Base-by-base conservation (phyloP, 1,140 invertebrate species). In the Drosophila elegans region DNA sequence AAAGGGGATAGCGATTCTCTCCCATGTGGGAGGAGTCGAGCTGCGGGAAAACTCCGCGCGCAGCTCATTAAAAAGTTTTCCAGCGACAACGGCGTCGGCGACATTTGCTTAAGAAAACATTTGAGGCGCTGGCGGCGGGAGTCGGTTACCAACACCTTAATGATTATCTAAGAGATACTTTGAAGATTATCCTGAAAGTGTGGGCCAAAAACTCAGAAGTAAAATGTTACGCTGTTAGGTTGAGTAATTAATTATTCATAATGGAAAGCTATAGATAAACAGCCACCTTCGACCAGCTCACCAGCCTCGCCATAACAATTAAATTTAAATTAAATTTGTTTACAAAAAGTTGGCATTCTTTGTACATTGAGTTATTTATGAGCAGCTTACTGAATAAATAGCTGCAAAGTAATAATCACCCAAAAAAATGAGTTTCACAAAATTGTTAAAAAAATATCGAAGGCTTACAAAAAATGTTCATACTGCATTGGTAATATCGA, bases 21-120 rank as follows among this genome's bases (percentile, higher is more conserved):
- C 34, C n/a, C 29, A 39, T 54, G 54, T 54, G 68, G 48, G 46
- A 53, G 60, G 46, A 27, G 13, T 3, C 9, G 69, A 32, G 41
- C 12, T 12, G 29, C 42, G 21, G 54, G 61, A 49, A 67, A 78
- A 64, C 68, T 67, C 60, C 25, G 56, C 48, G 75, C 63, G 53
- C 55, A 86, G 79, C 84, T 89, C 84, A 89, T 89, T 89, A 89
- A 89, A 89, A 89, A 89, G 84, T 89, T 89, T 78, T 67, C 45
- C 55, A 66, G 74, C 69, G 69, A 81, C 82, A 85, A 64, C 74
- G 55, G 57, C 73, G 68, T 42, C 74, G 63, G 63, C 78, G 83
- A 82, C 83, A 79, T 81, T 88, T 82, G 66, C 82, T 72, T 69
- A 78, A 80, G 76, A 84, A 88, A 83, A 80, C 69, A 79, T 84